Evolutionary conservation across 2,888 invertebrate genomes (phyloP), one percentile per base, ranked within the genome.

Genomic region (Amiota minor): DNA sequence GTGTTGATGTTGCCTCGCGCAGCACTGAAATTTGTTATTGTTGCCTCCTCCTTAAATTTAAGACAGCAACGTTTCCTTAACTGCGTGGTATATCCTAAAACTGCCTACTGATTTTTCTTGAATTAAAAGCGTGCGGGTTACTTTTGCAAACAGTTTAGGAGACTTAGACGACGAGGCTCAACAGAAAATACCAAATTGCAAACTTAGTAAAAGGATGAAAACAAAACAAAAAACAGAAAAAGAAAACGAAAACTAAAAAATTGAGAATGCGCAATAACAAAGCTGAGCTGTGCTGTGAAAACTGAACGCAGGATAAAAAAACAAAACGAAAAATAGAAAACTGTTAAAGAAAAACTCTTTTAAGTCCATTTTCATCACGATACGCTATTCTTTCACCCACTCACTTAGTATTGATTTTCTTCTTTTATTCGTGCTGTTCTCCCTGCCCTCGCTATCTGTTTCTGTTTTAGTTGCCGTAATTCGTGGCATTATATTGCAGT

Each of bases 321-420:
- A 65, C 47, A 45, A 64, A 64, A 64, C 9, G 3, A 47, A 9
- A 47, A 47, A 47, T 11, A 62, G 35, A 65, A 65, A 74, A 83
- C 83, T 77, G 35, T 81, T 73, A 79, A 83, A 80, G 77, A 76
- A 79, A 81, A 85, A 85, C 83, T 83, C 85, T 84, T 84, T 84
- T 79, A 83, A 85, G 84, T 81, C 82, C 83, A 85, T 85, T 84
- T 84, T 81, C 83, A 84, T 84, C 81, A 85, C 81, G 78, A 81
- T 35, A 4, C 6, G 6, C 35, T 2, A 2, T 23, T 78, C 82
- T 81, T 83, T 80, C 80, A 80, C 9, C 2, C 23, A 70, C 56
- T 45, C 77, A 77, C 35, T 35, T 35, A 35, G 35, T 35, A 35
- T 35, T 35, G 35, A 6, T 35, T 6, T 35, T 35, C 35, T 35